Percentiles rank a stretch among this genome's conserved stretches.
phyloP scores from a whole-genome alignment of 2,113 vertebrate species.

The Melanotaenia duboulayi region DNA sequence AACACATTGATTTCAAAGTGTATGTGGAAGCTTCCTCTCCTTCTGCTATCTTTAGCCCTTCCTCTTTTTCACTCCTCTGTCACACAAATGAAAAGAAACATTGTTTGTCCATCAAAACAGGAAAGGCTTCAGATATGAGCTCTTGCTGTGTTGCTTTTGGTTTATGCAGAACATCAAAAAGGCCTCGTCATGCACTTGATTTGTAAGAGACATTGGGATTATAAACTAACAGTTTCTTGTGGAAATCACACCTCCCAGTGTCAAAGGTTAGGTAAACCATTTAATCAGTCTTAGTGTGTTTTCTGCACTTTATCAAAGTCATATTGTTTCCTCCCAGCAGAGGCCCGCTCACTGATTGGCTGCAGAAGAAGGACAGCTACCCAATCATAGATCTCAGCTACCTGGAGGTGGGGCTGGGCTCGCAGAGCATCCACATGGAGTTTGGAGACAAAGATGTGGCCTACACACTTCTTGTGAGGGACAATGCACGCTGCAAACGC shows the following conservation, averaged over 20 bases:
- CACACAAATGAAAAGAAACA: background rate
- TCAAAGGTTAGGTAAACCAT: conserved; percentile 17
- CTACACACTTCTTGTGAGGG: conserved; percentile 89
- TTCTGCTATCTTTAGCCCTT: background rate
- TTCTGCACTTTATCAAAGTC: conserved; percentile 15
- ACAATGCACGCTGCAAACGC: conserved; percentile 84
- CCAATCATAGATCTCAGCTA: conserved; percentile 84
- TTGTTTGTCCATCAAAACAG: conserved; percentile 20
- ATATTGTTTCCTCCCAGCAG: conserved; percentile 66
- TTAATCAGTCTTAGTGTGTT: conserved; percentile 3
- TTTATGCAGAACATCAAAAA: background rate
- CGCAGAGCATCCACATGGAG: conserved; percentile 89
- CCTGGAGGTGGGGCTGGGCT: conserved; percentile 89
- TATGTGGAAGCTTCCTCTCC: background rate
- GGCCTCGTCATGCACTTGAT: background rate
- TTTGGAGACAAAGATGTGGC: conserved; percentile 83
- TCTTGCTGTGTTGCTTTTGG: background rate
- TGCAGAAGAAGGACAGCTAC: conserved; percentile 85
- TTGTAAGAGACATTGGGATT: background rate
- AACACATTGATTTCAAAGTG: conserved; percentile 61
- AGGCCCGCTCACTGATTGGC: conserved; percentile 88
- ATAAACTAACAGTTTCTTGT: conserved; percentile 4
- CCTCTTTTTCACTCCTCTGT: conserved; percentile 4
- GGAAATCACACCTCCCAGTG: conserved; percentile 1
- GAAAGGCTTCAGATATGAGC: background rate